Percentiles rank a stretch among this genome's conserved stretches.
These are phyloP conservation scores for Crenichthys baileyi DNA, from an alignment of 2,797 vertebrate genomes.

Conservation along the genomic window DNA sequence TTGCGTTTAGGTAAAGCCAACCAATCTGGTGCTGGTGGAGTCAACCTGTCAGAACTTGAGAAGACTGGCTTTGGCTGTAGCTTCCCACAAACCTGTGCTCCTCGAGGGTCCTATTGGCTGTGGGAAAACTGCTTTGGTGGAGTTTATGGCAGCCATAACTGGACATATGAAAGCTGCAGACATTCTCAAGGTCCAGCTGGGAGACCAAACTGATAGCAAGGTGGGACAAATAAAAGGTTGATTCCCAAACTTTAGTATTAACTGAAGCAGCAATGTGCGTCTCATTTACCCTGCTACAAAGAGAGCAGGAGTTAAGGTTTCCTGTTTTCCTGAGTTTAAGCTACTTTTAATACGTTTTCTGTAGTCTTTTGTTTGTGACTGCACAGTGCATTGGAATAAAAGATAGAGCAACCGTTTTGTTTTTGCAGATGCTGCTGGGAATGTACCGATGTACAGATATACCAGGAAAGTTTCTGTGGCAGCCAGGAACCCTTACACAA, in stretches of 20 bases:
- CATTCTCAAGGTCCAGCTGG: slow-evolving; percentile 95
- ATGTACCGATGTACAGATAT: slow-evolving; percentile 98
- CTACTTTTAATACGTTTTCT: background rate
- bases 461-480: slow-evolving; percentile 97
- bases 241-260: background rate
- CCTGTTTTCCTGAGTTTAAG: background rate
- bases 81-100: slow-evolving; percentile 89
- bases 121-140: slow-evolving; percentile 94
- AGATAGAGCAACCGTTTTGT: background rate
- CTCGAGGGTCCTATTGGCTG: slow-evolving; percentile 96
- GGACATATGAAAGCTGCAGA: slow-evolving; percentile 88
- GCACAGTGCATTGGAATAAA: background rate
- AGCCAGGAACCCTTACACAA: slow-evolving; percentile 92
- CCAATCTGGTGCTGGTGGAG: slow-evolving; percentile 88
- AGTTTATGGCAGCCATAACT: slow-evolving; percentile 88
- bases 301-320: too few species aligned
- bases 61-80: slow-evolving; percentile 90
- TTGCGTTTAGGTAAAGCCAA: slow-evolving; percentile 52
- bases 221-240: slow-evolving; percentile 71
- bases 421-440: slow-evolving; percentile 88
- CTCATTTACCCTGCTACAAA: background rate
- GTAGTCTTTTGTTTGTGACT: background rate
- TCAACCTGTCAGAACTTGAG: slow-evolving; percentile 90
- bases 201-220: slow-evolving; percentile 99
- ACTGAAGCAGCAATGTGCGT: background rate